These are phyloP conservation scores for Metopia argyrocephala DNA, from an alignment of 2,888 invertebrate species.

Conservation along the genomic window DNA sequence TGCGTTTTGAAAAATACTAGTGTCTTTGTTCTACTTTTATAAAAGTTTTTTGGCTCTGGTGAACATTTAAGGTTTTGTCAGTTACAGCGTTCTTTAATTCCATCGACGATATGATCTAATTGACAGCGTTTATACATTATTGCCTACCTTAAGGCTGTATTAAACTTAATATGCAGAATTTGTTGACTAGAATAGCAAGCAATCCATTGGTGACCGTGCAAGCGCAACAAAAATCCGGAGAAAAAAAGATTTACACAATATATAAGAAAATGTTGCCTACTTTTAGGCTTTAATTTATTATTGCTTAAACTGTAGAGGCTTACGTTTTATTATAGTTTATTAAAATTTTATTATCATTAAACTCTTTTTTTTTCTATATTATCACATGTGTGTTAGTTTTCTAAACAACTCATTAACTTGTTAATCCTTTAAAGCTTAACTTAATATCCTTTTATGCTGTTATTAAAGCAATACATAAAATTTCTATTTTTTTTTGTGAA, in stretches of 20 bases:
- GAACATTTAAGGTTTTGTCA: too few relatives aligned
- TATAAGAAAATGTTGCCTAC: too few relatives aligned
- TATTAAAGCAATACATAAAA: neutral
- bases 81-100: too few relatives aligned
- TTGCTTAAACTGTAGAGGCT: neutral
- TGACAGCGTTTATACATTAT: neutral
- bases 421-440: conserved; percentile 30
- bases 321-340: neutral
- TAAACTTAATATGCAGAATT: neutral
- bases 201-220: too few relatives aligned
- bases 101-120: neutral
- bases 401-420: conserved; percentile 36
- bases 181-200: too few relatives aligned
- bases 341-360: conserved; percentile 26
- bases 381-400: too few relatives aligned
- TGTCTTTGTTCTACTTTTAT: too few relatives aligned
- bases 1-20: too few relatives aligned
- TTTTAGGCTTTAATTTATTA: neutral
- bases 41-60: too few relatives aligned
- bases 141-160: neutral
- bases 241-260: too few relatives aligned
- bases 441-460: conserved; percentile 27
- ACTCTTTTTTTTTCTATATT: neutral
- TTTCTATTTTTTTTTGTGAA: conserved; percentile 15
- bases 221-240: too few relatives aligned